phyloP scores from a whole-genome alignment of 2,113 vertebrate genomes.

The Corvus moneduloides region DNA sequence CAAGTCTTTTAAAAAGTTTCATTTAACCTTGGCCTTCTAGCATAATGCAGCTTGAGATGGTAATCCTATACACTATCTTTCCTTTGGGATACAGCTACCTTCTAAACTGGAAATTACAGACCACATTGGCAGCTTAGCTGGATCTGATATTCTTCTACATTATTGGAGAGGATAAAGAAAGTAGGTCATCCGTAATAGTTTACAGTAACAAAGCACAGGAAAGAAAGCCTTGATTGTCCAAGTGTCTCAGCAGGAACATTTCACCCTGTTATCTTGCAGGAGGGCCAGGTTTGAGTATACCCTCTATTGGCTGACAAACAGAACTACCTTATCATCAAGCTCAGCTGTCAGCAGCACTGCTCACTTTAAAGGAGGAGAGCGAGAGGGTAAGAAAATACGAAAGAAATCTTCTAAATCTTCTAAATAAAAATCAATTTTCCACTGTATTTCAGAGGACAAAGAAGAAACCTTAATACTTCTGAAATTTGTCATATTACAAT shows the following conservation, averaged over 20 bases:
- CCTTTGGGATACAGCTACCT: background rate
- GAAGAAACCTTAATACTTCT: background rate
- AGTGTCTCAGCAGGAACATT: background rate
- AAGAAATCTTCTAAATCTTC: background rate
- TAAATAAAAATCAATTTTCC: background rate
- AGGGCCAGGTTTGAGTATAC: background rate
- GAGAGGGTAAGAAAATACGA: background rate
- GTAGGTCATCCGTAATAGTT: conserved; percentile 29
- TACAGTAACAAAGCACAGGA: conserved; percentile 1
- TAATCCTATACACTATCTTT: conserved; percentile 6
- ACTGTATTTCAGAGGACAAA: background rate
- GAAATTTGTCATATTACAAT: background rate
- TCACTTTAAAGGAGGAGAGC: background rate
- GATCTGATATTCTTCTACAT: conserved; percentile 42
- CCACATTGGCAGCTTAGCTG: background rate
- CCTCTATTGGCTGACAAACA: background rate
- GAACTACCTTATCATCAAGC: background rate
- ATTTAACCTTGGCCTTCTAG: background rate
- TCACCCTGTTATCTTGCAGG: background rate
- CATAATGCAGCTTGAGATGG: background rate
- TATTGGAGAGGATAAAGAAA: conserved; percentile 37
- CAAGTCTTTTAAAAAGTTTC: background rate
- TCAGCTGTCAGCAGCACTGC: background rate
- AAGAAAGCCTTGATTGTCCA: background rate
- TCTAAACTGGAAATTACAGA: conserved; percentile 36